Percentiles rank a stretch among this genome's conserved stretches.
Evolutionary conservation across 2,797 vertebrate genomes (phyloP).

Genomic region (Mus caroli): DNA sequence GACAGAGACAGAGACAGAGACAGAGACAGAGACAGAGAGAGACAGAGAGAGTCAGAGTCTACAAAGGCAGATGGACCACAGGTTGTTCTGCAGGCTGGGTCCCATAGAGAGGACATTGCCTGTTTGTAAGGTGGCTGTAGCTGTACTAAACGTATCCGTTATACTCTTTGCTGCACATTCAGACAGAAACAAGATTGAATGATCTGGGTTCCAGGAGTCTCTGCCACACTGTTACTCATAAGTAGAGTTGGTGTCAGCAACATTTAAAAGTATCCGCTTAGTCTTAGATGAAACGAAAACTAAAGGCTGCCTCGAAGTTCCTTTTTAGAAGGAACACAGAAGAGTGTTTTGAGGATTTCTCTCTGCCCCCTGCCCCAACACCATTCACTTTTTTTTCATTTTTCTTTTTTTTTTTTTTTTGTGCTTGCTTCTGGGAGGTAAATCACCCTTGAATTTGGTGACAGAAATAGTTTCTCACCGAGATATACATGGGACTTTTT

Average conservation of each 20-base stretch:
- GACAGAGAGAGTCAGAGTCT: neutral
- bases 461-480: accelerated
- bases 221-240: neutral
- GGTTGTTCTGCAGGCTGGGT: neutral
- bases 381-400: too few relatives aligned
- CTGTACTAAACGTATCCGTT: neutral
- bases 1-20: too few relatives aligned
- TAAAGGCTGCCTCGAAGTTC: too few relatives aligned
- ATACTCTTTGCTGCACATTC: neutral
- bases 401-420: too few relatives aligned
- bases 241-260: neutral
- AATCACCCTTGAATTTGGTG: neutral
- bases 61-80: neutral
- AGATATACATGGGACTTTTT: accelerated
- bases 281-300: neutral
- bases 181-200: too few relatives aligned
- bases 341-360: neutral
- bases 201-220: neutral
- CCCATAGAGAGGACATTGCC: accelerated
- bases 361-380: neutral
- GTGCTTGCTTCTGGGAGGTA: accelerated
- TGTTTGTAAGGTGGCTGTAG: accelerated
- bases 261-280: neutral
- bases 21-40: too few relatives aligned
- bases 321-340: neutral